phyloP scores from a whole-genome alignment of 1,140 invertebrate species.

The Macrostomum lignano region DNA sequence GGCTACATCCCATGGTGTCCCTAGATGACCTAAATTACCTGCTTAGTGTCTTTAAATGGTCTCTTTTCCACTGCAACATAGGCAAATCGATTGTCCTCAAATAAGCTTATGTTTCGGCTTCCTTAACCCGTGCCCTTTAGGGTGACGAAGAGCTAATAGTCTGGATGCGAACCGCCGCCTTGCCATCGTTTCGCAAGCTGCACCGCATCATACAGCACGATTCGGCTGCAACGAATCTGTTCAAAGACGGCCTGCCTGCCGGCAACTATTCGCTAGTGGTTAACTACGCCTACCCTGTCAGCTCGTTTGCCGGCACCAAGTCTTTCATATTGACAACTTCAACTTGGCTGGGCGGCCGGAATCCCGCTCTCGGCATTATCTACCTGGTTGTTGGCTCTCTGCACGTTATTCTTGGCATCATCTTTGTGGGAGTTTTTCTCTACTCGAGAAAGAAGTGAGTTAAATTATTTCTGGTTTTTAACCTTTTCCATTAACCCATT shows the following conservation, averaged over 20 bases:
- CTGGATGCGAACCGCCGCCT: constrained; percentile 73
- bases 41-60: no score
- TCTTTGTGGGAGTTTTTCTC: no score
- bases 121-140: no score
- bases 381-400: constrained; percentile 81
- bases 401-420: constrained; percentile 58
- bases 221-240: constrained; percentile 31
- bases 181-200: constrained; percentile 66
- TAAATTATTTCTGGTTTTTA: no score
- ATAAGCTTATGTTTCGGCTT: no score
- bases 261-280: constrained; percentile 44
- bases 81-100: no score
- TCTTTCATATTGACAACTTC: constrained; percentile 67
- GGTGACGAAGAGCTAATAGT: constrained; percentile 62
- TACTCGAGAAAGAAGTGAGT: no score
- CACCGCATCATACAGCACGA: constrained; percentile 46
- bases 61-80: no score
- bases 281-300: constrained; percentile 52
- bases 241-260: constrained; percentile 40
- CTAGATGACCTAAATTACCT: no score
- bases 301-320: constrained; percentile 58
- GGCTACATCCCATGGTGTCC: no score
- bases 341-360: constrained; percentile 63
- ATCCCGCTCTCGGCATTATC: constrained; percentile 71
- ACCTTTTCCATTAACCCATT: no score